Percentiles rank a stretch among this genome's conserved stretches.
Evolutionary conservation across 1,140 invertebrate species (phyloP).

Genomic region (Cydia pomonella): DNA sequence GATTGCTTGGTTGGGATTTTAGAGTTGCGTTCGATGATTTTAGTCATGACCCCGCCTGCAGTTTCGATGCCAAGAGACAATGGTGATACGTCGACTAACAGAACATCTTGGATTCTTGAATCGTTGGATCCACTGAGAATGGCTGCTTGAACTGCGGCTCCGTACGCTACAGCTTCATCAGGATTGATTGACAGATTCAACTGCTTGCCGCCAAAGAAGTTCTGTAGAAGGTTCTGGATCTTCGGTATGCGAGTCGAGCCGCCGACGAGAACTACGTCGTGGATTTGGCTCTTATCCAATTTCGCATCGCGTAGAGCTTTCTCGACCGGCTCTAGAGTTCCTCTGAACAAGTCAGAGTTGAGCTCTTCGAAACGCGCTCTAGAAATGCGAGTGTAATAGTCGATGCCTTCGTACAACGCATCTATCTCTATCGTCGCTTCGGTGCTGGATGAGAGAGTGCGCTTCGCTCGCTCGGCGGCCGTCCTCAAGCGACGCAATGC

Average conservation of each 20-base stretch:
- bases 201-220: conserved; percentile 10
- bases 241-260: conserved; percentile 15
- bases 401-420: conserved; percentile 2
- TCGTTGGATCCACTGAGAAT: background rate
- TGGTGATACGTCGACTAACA: background rate
- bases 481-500: background rate
- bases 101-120: conserved; percentile 1
- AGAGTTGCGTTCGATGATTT: conserved; percentile 2
- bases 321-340: conserved; percentile 12
- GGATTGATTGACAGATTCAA: background rate
- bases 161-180: background rate
- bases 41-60: background rate
- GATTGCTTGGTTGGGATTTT: conserved; percentile 6
- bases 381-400: conserved; percentile 9
- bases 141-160: background rate
- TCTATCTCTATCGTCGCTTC: conserved; percentile 13
- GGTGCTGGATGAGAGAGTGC: background rate
- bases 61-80: conserved; percentile 5
- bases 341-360: conserved; percentile 1
- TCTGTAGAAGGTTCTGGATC: conserved; percentile 10
- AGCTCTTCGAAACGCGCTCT: conserved; percentile 9
- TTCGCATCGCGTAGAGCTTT: conserved; percentile 4
- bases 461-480: conserved; percentile 5
- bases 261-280: background rate
- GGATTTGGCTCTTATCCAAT: conserved; percentile 8